These are phyloP conservation scores for Polyodon spathula DNA, from an alignment of 2,113 vertebrate genomes.

Conservation along the genomic window DNA sequence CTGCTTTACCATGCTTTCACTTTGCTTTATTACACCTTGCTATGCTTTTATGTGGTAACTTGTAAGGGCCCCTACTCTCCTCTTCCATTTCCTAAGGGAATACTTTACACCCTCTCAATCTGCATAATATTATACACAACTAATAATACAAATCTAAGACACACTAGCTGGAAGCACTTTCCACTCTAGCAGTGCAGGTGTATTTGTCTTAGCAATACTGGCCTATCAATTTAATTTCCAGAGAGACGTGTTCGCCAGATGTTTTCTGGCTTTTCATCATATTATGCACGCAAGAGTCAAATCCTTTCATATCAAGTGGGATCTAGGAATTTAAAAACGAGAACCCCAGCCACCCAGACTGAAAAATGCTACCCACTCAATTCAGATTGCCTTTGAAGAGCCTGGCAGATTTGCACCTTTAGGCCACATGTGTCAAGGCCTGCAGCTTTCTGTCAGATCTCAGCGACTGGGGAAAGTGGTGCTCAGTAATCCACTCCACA, in stretches of 20 bases:
- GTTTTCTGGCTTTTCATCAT: constrained; percentile 33
- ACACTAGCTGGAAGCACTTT: constrained; percentile 14
- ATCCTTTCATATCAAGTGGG: constrained; percentile 33
- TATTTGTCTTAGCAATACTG: constrained; percentile 27
- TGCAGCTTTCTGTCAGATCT: constrained; percentile 8
- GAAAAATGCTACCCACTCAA: constrained; percentile 19
- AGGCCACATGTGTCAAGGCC: constrained; percentile 23
- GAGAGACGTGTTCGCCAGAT: constrained; percentile 35
- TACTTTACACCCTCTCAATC: too few relatives aligned
- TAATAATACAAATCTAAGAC: too few relatives aligned
- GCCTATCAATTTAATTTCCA: constrained; percentile 25
- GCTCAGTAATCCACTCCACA: constrained; percentile 17
- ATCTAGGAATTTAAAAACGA: constrained; percentile 29
- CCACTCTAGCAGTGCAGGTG: constrained; percentile 33
- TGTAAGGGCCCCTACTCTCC: too few relatives aligned
- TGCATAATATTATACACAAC: too few relatives aligned
- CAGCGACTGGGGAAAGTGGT: background rate
- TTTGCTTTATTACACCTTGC: too few relatives aligned
- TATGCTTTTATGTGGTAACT: too few relatives aligned
- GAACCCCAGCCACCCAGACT: constrained; percentile 24
- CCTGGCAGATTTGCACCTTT: constrained; percentile 21
- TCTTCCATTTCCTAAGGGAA: too few relatives aligned
- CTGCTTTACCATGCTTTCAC: too few relatives aligned
- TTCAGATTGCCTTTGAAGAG: constrained; percentile 17
- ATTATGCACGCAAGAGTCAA: constrained; percentile 33